Base-by-base conservation (phyloP, 2,888 invertebrate species). In the Pristionchus arcanus region DNA sequence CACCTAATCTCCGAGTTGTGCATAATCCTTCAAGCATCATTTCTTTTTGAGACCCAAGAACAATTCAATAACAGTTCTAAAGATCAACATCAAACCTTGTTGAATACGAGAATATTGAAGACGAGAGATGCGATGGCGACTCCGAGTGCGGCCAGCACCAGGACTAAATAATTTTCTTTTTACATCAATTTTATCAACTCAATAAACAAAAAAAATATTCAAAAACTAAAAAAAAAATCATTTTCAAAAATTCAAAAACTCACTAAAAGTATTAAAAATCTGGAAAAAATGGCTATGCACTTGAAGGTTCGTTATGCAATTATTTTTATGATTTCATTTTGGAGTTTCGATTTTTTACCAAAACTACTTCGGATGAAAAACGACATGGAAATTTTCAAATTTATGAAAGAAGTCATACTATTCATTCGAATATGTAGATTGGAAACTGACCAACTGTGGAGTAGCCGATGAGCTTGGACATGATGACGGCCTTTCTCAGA, bases 61-160 rank as follows among this genome's bases (percentile, higher is more conserved):
- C n/a, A n/a, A n/a, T n/a, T n/a, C n/a, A n/a, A n/a, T n/a, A 74
- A 34, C 34, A 34, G 42, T 59, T 59, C 21, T 25, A 34, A 42
- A 49, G 21, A 49, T 83, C n/a, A 53, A 49, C 15, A 53, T 55
- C 55, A 53, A 28, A 88, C 87, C 84, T 90, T 83, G 59, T 71
- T 71, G 34, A 84, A 84, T 13, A 90, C 83, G 59, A 90, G 34
- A 28, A 81, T 81, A 28, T 88, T 90, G 83, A 90, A 83, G 5
- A 90, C 89, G 71, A 90, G 88, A 55, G 88, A 88, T 28, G 88
- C 90, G 89, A 90, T 90, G 28, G 89, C 90, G 37, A 90, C 84
- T 37, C 55, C 90, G 15, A 89, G 55, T 15, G 66, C 77, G 28
- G 63, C 53, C 55, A 90, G 59, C 88, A 88, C 83, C 25, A 90